phyloP scores from a whole-genome alignment of 2,797 vertebrate species.

The Gymnoscopelus braueri region DNA sequence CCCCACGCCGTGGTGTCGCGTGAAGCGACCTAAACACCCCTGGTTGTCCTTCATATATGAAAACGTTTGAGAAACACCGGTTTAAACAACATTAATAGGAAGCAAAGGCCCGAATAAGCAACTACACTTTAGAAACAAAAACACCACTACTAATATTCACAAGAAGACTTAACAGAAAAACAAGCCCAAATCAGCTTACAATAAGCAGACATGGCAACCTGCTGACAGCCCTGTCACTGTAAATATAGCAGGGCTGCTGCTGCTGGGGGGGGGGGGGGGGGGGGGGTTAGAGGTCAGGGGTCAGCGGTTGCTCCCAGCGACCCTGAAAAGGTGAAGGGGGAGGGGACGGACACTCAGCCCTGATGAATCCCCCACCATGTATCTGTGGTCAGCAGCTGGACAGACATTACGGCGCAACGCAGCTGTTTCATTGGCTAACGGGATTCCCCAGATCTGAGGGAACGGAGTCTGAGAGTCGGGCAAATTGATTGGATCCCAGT shows the following conservation, averaged over 20 bases:
- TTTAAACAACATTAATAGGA: neutral
- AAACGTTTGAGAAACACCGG: no score
- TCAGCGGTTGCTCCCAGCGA: slow-evolving; percentile 40
- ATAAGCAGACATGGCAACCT: neutral
- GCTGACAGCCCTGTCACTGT: slow-evolving; percentile 17
- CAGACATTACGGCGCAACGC: slow-evolving; percentile 32
- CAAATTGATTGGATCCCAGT: slow-evolving; percentile 55
- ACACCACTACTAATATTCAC: no score
- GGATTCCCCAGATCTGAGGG: slow-evolving; percentile 55
- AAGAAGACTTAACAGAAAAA: no score
- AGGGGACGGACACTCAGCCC: slow-evolving; percentile 49
- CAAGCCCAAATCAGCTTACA: no score
- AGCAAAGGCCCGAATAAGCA: neutral
- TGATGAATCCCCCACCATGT: slow-evolving; percentile 63
- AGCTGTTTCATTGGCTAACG: slow-evolving; percentile 73
- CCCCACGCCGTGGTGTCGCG: no score
- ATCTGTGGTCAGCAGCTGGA: slow-evolving; percentile 68
- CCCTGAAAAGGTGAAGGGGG: slow-evolving; percentile 23
- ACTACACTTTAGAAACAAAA: no score
- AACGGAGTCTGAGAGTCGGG: slow-evolving; percentile 56
- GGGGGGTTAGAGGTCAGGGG: slow-evolving; percentile 27
- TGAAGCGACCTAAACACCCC: no score
- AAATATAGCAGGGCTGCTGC: slow-evolving; percentile 18
- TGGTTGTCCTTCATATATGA: no score
- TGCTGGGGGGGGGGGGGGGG: neutral